Base-by-base conservation (phyloP, 2,113 vertebrate species). In the Lonchura striata region DNA sequence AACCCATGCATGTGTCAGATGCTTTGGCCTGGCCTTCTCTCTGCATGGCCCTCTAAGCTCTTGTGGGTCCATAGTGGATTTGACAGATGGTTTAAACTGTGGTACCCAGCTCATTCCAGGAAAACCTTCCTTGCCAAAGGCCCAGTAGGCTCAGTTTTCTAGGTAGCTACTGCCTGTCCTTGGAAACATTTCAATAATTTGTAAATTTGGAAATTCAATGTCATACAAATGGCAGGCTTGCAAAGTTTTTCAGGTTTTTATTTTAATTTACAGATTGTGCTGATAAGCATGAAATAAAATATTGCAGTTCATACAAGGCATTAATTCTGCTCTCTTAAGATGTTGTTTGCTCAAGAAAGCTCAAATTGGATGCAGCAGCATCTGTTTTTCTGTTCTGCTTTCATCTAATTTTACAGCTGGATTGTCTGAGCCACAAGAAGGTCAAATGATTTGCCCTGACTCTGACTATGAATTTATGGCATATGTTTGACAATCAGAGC, bases 371-470 rank as follows among this genome's bases (percentile, higher is more conserved):
- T 84, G 78, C 88, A 91, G 86, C 74, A 96, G 86, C 96, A 96
- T 96, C 94, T 97, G 94, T 70, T 97, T 88, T 92, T 85, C 90
- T 63, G 92, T 90, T 92, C 82, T 94, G 65, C 96, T 97, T 96
- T 97, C 96, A 97, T 96, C 95, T 96, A 96, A 96, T 97, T 97
- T 96, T 96, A 96, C 96, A 97, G 96, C 92, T 96, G 95, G 83
- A 76, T 91, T 97, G 74, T 61, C 87, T 96, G 95, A 96, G 70
- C 90, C 87, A 95, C 65, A 91, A 96, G 94, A 87, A 92, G 75
- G 80, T 96, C 91, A 96, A 92, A 95, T 95, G 86, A 92, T 95
- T 96, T 97, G 96, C 95, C 92, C 94, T 60, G 74, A 85, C 80
- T 94, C 92, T 96, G 92, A 82, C 77, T 96, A 94, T 80, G 91